Percentiles rank a stretch among this genome's conserved stretches.
Conservation (phyloP, 2,888 invertebrate genomes). For the Agrotis clavis region DNA sequence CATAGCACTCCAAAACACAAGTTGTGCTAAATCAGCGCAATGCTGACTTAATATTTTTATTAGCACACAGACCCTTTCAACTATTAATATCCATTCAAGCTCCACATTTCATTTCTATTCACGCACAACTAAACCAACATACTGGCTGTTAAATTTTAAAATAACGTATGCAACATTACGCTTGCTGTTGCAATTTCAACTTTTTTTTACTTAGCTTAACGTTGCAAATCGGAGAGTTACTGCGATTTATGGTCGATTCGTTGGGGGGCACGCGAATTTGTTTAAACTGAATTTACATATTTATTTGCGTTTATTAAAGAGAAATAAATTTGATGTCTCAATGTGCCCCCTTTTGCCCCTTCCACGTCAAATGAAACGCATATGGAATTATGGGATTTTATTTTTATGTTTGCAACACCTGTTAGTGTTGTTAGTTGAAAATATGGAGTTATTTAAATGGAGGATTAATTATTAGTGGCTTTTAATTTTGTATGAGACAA, state of each 20-base stretch:
- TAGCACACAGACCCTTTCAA: slow-evolving; percentile 44
- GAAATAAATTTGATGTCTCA: slow-evolving; percentile 83
- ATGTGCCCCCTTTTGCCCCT: slow-evolving; percentile 63
- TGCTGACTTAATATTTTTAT: slow-evolving; percentile 62
- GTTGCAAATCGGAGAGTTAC: background rate
- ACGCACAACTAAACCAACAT: slow-evolving; percentile 65
- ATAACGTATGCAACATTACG: background rate
- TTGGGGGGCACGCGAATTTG: slow-evolving; percentile 60
- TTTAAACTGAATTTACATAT: slow-evolving; percentile 77
- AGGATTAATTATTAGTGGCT: slow-evolving; percentile 10
- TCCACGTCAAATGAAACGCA: slow-evolving; percentile 36
- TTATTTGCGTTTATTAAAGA: slow-evolving; percentile 85
- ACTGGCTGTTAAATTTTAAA: rapidly evolving
- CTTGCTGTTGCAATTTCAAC: background rate
- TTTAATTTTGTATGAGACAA: background rate
- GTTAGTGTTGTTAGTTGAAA: slow-evolving; percentile 40
- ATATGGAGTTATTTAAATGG: slow-evolving; percentile 45
- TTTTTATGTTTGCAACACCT: slow-evolving; percentile 65
- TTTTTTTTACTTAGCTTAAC: rapidly evolving
- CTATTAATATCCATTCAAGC: slow-evolving; percentile 56
- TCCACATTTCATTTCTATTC: slow-evolving; percentile 63
- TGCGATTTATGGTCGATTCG: background rate
- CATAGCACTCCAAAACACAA: background rate
- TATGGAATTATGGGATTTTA: slow-evolving; percentile 54
- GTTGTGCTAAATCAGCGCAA: slow-evolving; percentile 17